phyloP scores from a whole-genome alignment of 2,113 vertebrate genomes.

The Oreochromis aureus region DNA sequence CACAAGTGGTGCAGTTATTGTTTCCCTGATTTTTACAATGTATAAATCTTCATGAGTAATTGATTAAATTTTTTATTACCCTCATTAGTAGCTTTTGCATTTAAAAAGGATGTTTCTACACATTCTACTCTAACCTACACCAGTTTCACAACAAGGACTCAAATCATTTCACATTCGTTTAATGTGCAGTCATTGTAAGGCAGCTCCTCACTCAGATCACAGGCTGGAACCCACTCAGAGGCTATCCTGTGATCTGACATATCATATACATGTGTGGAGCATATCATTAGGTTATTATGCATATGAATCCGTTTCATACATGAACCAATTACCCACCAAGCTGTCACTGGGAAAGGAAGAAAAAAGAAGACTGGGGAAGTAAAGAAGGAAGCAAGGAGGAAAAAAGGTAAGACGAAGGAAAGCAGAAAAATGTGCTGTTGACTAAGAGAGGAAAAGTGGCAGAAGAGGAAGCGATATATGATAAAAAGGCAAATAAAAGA shows the following conservation, averaged over 20 bases:
- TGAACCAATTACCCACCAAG: slow-evolving; percentile 6
- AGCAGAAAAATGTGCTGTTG: not conserved
- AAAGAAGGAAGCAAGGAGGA: not conserved
- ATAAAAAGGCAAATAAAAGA: not conserved
- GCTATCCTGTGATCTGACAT: not conserved
- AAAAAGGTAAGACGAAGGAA: not conserved
- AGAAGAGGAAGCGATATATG: not conserved
- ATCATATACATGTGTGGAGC: not conserved
- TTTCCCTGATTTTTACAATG: not conserved
- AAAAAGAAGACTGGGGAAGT: not conserved
- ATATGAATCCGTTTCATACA: not conserved
- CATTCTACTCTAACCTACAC: not conserved
- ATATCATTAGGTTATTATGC: slow-evolving; percentile 21
- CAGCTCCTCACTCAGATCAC: not conserved
- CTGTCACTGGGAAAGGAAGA: not conserved
- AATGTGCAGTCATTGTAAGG: not conserved
- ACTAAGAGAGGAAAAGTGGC: not conserved
- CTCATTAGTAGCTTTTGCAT: not conserved
- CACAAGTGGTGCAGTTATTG: not conserved
- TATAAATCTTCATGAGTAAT: not conserved
- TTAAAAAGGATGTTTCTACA: not conserved
- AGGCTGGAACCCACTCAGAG: not conserved
- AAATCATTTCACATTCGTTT: not conserved
- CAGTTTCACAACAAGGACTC: not conserved
- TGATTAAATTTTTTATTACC: not conserved